Conservation (phyloP, 2,797 vertebrate genomes). For the Phrynocephalus forsythii region DNA sequence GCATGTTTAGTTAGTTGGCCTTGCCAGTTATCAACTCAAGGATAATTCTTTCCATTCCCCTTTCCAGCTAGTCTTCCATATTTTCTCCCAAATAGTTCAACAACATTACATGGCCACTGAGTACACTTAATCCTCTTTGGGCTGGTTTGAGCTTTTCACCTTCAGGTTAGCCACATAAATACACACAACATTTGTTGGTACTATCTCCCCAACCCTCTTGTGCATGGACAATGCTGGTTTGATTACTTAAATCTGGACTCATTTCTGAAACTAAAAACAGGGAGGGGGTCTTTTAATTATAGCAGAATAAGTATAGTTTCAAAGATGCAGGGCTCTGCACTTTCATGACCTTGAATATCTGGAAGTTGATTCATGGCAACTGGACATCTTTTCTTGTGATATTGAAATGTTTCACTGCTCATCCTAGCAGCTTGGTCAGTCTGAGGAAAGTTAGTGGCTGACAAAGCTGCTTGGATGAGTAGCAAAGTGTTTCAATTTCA, state of each 20-base stretch:
- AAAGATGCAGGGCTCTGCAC: neutral
- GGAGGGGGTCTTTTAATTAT: neutral
- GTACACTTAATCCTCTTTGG: neutral
- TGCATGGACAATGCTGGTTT: neutral
- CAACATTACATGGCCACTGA: neutral
- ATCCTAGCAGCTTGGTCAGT: too few species aligned
- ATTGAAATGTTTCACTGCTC: too few species aligned
- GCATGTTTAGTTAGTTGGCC: neutral
- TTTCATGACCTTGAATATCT: neutral
- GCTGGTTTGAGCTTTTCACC: too few species aligned
- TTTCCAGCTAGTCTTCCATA: neutral
- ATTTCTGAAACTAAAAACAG: neutral
- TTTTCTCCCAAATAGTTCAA: neutral
- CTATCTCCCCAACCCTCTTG: neutral
- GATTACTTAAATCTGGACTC: neutral
- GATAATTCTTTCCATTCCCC: neutral
- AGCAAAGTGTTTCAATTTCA: too few species aligned
- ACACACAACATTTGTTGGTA: neutral
- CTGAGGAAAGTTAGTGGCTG: too few species aligned
- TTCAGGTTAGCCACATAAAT: too few species aligned
- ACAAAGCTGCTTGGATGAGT: too few species aligned
- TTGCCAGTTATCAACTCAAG: neutral
- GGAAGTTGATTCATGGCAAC: too few species aligned
- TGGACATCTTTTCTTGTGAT: too few species aligned
- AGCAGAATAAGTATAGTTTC: neutral